Percentiles rank a stretch among this genome's conserved stretches.
Conservation (phyloP, 2,888 invertebrate genomes). For the Xestia rhomboidea region DNA sequence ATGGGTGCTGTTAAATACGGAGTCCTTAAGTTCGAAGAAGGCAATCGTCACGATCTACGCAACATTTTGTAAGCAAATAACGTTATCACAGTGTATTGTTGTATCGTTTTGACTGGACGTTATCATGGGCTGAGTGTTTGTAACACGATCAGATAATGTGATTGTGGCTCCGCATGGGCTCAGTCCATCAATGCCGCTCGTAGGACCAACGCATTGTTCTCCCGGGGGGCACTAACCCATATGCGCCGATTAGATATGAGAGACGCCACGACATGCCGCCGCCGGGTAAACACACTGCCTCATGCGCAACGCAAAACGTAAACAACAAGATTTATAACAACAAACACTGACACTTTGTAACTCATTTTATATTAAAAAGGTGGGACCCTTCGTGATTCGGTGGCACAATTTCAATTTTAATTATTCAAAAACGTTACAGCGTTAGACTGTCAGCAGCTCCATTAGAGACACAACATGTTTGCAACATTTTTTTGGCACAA, state of each 20-base stretch:
- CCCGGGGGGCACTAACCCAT: slow-evolving; percentile 90
- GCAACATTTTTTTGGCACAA: slow-evolving; percentile 71
- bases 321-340: slow-evolving; percentile 64
- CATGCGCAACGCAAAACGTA: slow-evolving; percentile 73
- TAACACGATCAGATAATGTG: slow-evolving; percentile 59
- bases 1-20: slow-evolving; percentile 18
- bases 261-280: slow-evolving; percentile 73
- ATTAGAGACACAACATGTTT: slow-evolving; percentile 71
- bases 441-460: slow-evolving; percentile 66
- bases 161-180: slow-evolving; percentile 56
- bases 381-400: slow-evolving; percentile 16
- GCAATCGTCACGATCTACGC: slow-evolving; percentile 23
- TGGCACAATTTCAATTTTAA: slow-evolving; percentile 47
- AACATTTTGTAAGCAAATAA: slow-evolving; percentile 32
- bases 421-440: slow-evolving; percentile 64
- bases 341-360: slow-evolving; percentile 57
- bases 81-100: slow-evolving; percentile 35
- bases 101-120: slow-evolving; percentile 39
- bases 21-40: background rate
- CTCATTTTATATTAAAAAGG: slow-evolving; percentile 53
- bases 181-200: slow-evolving; percentile 61
- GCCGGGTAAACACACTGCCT: slow-evolving; percentile 77
- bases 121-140: slow-evolving; percentile 51
- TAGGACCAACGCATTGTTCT: slow-evolving; percentile 89
- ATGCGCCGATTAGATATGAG: slow-evolving; percentile 88